Conservation (phyloP, 2,113 vertebrate genomes). For the Gallinago paraguaiae region DNA sequence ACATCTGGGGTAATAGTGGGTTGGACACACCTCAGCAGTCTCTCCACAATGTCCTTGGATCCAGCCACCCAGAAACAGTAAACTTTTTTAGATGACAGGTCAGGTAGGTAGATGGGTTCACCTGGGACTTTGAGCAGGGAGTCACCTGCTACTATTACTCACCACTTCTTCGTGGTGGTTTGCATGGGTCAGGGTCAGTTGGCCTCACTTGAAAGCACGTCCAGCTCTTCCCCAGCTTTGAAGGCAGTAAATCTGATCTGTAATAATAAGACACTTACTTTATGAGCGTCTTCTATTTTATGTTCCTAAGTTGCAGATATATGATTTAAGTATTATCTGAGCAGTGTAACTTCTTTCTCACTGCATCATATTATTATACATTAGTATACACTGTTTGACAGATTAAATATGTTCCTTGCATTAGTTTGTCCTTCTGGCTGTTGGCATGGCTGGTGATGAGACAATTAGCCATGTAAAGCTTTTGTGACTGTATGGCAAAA, state of each 20-base stretch:
- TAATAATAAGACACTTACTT: not conserved
- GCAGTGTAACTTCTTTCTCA: not conserved
- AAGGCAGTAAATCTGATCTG: not conserved
- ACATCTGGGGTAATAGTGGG: not conserved
- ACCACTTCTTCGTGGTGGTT: not conserved
- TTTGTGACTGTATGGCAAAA: not conserved
- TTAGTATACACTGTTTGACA: conserved; percentile 27
- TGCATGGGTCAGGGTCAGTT: not conserved
- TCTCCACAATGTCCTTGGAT: not conserved
- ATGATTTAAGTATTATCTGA: not conserved
- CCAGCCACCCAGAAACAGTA: not conserved
- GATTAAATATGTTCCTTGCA: conserved; percentile 4
- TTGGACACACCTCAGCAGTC: not conserved
- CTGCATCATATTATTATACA: not conserved
- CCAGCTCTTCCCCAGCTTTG: not conserved
- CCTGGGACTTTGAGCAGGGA: not conserved
- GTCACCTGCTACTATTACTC: not conserved
- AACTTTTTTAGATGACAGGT: not conserved
- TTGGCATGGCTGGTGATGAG: conserved; percentile 3
- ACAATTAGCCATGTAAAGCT: conserved; percentile 17
- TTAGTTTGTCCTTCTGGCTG: conserved; percentile 3
- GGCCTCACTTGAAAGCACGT: not conserved
- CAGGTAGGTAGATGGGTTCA: not conserved
- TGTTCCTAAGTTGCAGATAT: not conserved
- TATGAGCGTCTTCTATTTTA: not conserved